These are phyloP conservation scores for Notechis scutatus DNA, from an alignment of 2,113 vertebrate genomes.

Conservation along the genomic window DNA sequence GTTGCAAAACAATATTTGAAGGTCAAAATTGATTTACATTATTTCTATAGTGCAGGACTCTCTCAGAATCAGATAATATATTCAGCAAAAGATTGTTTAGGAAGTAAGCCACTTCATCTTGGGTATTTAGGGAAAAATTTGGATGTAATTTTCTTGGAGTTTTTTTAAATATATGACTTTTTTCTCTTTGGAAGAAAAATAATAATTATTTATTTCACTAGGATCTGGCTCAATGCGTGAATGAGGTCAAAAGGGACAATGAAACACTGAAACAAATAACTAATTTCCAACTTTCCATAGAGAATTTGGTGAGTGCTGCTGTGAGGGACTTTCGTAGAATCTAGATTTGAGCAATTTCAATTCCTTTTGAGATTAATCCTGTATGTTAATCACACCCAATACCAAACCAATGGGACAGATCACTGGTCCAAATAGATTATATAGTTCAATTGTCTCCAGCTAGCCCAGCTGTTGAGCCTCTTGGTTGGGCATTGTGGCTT, in stretches of 20 bases:
- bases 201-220: conserved; percentile 32
- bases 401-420: not conserved
- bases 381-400: not conserved
- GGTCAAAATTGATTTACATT: not conserved
- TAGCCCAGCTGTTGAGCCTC: not conserved
- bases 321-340: not conserved
- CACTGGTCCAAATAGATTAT: not conserved
- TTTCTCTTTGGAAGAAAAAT: not conserved
- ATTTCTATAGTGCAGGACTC: not conserved
- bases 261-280: conserved; percentile 88
- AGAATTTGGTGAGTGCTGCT: conserved; percentile 73
- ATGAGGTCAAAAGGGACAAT: conserved; percentile 90
- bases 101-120: not conserved
- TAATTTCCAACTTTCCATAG: conserved; percentile 85
- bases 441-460: not conserved
- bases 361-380: not conserved
- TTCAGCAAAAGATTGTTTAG: not conserved
- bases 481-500: not conserved
- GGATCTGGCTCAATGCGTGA: conserved; percentile 88
- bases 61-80: not conserved
- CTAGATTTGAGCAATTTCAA: not conserved
- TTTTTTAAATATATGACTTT: not conserved
- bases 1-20: not conserved
- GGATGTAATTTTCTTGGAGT: not conserved
- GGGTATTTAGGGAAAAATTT: not conserved